Evolutionary conservation across 2,797 vertebrate species (phyloP), one percentile per base, ranked within the genome.

Genomic region (Coccyzus lansbergi): DNA sequence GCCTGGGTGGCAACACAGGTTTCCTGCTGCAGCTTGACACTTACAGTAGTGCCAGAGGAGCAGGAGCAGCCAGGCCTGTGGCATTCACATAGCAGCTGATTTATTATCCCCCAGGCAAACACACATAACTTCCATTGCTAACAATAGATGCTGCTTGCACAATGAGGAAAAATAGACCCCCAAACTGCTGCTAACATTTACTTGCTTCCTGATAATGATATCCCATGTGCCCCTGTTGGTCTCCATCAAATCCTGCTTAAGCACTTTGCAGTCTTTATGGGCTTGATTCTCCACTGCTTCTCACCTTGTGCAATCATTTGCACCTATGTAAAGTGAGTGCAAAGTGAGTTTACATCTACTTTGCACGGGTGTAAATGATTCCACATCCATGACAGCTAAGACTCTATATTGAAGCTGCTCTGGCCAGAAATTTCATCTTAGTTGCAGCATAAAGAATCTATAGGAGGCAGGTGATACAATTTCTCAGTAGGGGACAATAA

Each of bases 271-370:
- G 79, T 63, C 48, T 33, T 84, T 91, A 75, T 44, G 20, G 80
- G 53, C 58, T 84, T 26, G 64, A 60, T 91, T 92, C 83, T 86
- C 36, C 52, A 22, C 29, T 82, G 72, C 72, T 76, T 88, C 79
- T 84, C 89, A 79, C 70, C 31, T 88, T 74, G 60, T 85, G 92
- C 48, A 88, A 88, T 44, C 89, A 71, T 95, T 95, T 89, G 38
- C 94, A 92, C 83, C 74, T 65, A 25, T 42, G 40, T 74, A 80
- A 94, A 91, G 71, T 87, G 83, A 89, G 58, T 85, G 92, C 33
- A 92, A 95, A 96, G 83, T 84, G 87, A 94, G 70, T 80, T 96
- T 93, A 69, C 81, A 13, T 85, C 53, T 84, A 63, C 71, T 95
- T 92, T 86, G 60, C 36, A 49, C 72, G 80, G 79, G 72, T 83